Percentiles rank a stretch among this genome's conserved stretches.
Conservation (phyloP, 37 sponge, comb jelly and placozoan genomes). For the Hormiphora californensis region DNA sequence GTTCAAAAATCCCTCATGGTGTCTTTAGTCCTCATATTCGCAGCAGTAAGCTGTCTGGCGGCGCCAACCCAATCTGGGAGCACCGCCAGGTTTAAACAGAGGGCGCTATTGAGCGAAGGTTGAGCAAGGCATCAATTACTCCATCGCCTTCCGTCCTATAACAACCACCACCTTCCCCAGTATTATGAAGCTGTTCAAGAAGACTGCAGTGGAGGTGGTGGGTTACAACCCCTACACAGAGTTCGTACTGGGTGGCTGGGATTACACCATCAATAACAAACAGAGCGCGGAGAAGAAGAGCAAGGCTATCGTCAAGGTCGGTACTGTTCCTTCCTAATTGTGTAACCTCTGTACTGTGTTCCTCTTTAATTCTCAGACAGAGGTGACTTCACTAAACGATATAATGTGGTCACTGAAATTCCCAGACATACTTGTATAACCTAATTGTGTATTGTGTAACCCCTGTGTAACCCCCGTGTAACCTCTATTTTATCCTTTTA, state of each 20-base stretch:
- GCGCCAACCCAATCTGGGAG: not conserved
- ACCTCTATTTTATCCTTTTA: not conserved
- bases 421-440: too few relatives aligned
- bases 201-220: not conserved
- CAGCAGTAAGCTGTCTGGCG: not conserved
- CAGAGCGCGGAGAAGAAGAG: not conserved
- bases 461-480: too few relatives aligned
- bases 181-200: conserved; percentile 28
- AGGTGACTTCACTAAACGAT: too few relatives aligned
- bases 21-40: not conserved
- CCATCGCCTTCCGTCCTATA: too few relatives aligned
- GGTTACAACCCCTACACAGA: conserved; percentile 6
- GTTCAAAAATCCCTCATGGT: not conserved
- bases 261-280: not conserved
- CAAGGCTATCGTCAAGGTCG: conserved; percentile 4
- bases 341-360: too few relatives aligned
- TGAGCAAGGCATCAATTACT: too few relatives aligned
- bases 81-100: too few relatives aligned
- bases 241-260: not conserved
- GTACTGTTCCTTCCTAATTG: too few relatives aligned
- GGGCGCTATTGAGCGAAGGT: too few relatives aligned
- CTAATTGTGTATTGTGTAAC: not conserved
- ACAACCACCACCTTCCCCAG: too few relatives aligned
- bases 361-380: too few relatives aligned
- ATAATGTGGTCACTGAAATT: too few relatives aligned